Evolutionary conservation across 2,113 vertebrate genomes (phyloP).

Genomic region (Cygnus buccinator): DNA sequence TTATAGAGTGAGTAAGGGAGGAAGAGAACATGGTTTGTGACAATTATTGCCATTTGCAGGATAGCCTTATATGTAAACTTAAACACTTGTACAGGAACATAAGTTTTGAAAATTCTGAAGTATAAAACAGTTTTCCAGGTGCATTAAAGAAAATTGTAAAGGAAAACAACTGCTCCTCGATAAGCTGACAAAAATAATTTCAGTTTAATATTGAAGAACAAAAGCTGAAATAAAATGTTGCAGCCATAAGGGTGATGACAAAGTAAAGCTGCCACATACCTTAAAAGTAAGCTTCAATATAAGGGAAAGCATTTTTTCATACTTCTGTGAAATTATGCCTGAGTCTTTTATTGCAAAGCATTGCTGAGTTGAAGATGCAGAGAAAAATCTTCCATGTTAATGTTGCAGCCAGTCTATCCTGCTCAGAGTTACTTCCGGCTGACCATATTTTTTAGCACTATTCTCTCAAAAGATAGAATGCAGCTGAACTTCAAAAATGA

Average conservation of each 20-base stretch:
- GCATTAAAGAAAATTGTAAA: neutral
- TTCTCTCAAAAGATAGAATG: neutral
- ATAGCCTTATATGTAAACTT: neutral
- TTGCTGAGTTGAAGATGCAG: neutral
- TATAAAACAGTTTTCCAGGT: neutral
- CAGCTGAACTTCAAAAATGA: neutral
- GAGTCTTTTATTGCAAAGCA: neutral
- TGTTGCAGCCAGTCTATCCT: neutral
- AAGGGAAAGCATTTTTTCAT: neutral
- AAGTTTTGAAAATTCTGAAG: neutral
- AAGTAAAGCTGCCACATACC: neutral
- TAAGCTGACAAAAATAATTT: conserved; percentile 16
- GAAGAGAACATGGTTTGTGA: neutral
- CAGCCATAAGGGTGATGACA: neutral
- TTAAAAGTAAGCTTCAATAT: neutral
- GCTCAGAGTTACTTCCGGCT: neutral
- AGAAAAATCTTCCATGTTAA: neutral
- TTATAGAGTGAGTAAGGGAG: neutral
- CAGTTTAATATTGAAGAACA: neutral
- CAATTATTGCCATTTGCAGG: neutral
- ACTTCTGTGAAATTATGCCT: neutral
- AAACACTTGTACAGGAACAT: neutral
- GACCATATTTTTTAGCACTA: neutral
- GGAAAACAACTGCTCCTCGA: neutral
- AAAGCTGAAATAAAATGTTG: conserved; percentile 1